Evolutionary conservation across 2,797 vertebrate genomes (phyloP).

Genomic region (Oreonectes daqikongensis): DNA sequence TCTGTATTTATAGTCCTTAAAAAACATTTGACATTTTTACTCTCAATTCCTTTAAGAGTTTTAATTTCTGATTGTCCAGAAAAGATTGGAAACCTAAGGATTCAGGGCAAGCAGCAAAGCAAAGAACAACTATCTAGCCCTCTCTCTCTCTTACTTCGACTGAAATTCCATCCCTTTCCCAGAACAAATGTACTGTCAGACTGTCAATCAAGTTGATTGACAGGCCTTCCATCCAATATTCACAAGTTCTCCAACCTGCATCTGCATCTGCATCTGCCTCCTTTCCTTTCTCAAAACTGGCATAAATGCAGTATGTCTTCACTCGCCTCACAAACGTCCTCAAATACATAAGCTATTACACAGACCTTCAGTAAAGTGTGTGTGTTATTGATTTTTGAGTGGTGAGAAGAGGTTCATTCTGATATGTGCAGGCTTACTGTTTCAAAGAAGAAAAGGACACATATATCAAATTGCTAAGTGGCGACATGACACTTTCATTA

Average conservation of each 20-base stretch:
- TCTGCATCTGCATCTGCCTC: constrained; percentile 74
- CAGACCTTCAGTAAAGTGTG: constrained; percentile 3
- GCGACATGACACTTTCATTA: constrained; percentile 24
- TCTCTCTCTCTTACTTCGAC: constrained; percentile 52
- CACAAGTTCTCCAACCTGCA: constrained; percentile 76
- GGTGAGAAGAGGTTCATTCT: constrained; percentile 20
- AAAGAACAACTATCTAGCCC: constrained; percentile 10
- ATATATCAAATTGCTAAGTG: constrained; percentile 15
- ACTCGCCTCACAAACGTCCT: constrained; percentile 45
- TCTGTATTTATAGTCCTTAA: background rate
- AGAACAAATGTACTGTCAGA: constrained; percentile 74
- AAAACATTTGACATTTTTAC: background rate
- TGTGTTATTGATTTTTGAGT: constrained; percentile 31
- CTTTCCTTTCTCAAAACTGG: constrained; percentile 65
- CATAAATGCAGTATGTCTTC: constrained; percentile 45
- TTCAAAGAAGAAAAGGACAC: constrained; percentile 10
- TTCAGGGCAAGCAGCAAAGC: background rate
- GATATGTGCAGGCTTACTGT: constrained; percentile 9
- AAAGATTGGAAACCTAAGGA: background rate
- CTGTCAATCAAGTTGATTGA: constrained; percentile 78
- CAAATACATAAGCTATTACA: constrained; percentile 17
- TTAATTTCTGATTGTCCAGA: background rate
- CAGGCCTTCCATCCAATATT: constrained; percentile 82
- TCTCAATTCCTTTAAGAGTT: background rate
- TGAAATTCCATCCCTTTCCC: constrained; percentile 78